Evolutionary conservation across 2,888 invertebrate species (phyloP), one percentile per base, ranked within the genome.

Genomic region (Tipula unca): DNA sequence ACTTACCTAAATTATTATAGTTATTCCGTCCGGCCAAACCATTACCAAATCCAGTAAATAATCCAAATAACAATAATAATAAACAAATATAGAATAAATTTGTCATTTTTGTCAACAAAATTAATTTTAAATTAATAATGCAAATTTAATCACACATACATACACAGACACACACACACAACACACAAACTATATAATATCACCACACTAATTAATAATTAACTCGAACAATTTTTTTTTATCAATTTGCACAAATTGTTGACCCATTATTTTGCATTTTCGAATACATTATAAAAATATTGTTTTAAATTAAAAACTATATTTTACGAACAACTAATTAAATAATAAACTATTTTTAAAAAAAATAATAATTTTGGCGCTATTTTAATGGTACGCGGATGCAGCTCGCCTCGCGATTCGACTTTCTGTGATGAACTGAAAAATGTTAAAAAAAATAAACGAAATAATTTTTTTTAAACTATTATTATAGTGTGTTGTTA

Each of bases 391-490:
- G n/a, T 48, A 48, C 20, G 14, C 25, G 69, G 69, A 25, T 69
- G 25, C 25, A 69, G 69, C 25, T 69, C 25, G 25, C 69, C 13
- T 69, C 69, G n/a, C n/a, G 69, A 3, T 13, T 25, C 69, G 69
- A 69, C 69, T 69, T 69, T 69, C 69, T 69, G 69, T 69, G 69
- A 69, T 69, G 69, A 69, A 69, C 69, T 69, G 69, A 69, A 69
- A 69, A 69, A 25, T 25, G 69, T 25, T 69, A 69, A 69, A 25
- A 48, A 39, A 48, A 10, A 36, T 10, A 48, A 48, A 48, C n/a
- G n/a, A 48, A 48, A 69, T 69, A 69, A 69, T 69, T 25, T 69
- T n/a, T 48, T 69, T 69, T 25, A 69, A 25, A 69, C 25, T 25
- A 69, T 32, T 32, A 32, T 32, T 32, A 32, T 32, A 32, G 32